Evolutionary conservation across 2,888 invertebrate species (phyloP).

Genomic region (Zootermopsis nevadensis): DNA sequence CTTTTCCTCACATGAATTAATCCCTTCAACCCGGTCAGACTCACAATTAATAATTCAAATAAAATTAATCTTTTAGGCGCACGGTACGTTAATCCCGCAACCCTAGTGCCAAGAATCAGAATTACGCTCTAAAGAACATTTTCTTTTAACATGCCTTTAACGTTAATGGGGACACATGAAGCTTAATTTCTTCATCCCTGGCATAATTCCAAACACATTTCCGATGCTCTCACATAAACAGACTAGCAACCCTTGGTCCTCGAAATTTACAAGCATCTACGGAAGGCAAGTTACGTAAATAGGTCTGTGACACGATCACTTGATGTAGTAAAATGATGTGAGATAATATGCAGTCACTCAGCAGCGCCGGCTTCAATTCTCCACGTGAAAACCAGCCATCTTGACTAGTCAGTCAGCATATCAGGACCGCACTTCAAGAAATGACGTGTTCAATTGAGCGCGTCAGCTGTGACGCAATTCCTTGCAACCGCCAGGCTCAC

Average conservation of each 20-base stretch:
- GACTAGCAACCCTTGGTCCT: not conserved
- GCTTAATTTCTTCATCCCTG: not conserved
- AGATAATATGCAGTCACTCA: too few relatives aligned
- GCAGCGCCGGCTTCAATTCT: too few relatives aligned
- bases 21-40: too few relatives aligned
- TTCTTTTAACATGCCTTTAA: not conserved
- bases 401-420: too few relatives aligned
- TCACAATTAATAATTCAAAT: too few relatives aligned
- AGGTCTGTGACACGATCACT: not conserved
- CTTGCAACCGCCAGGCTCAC: not conserved
- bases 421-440: not conserved
- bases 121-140: not conserved
- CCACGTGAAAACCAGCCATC: too few relatives aligned
- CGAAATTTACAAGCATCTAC: not conserved
- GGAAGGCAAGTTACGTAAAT: not conserved
- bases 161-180: not conserved
- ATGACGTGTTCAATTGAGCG: not conserved
- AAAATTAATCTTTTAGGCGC: too few relatives aligned
- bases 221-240: not conserved
- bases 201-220: not conserved
- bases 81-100: too few relatives aligned
- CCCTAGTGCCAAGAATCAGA: too few relatives aligned
- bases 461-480: constrained; percentile 17
- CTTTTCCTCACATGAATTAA: too few relatives aligned
- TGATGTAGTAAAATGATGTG: not conserved